These are phyloP conservation scores for Pomatostomus ruficeps DNA, from an alignment of 2,113 vertebrate species.

Conservation along the genomic window DNA sequence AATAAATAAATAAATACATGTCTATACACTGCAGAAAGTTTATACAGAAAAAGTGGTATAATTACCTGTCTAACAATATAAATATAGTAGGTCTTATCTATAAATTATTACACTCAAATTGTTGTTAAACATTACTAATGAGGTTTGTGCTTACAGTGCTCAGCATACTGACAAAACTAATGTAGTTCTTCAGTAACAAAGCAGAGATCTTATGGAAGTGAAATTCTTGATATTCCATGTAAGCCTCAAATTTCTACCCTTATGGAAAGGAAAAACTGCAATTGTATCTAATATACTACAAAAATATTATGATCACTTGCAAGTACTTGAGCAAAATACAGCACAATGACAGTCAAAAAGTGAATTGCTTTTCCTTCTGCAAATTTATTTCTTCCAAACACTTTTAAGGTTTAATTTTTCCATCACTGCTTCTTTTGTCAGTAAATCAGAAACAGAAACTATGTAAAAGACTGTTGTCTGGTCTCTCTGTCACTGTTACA, in stretches of 20 bases:
- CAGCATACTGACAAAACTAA: not conserved
- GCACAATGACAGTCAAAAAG: fast-evolving
- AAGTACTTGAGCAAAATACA: not conserved
- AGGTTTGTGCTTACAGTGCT: not conserved
- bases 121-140: not conserved
- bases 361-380: not conserved
- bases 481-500: not conserved
- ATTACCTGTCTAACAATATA: not conserved
- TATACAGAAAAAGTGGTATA: not conserved
- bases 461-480: not conserved
- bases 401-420: not conserved
- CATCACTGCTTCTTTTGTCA: not conserved
- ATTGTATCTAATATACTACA: not conserved
- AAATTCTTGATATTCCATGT: not conserved
- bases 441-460: not conserved
- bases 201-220: not conserved
- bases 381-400: not conserved
- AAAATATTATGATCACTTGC: not conserved
- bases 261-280: not conserved
- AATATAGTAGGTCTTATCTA: not conserved
- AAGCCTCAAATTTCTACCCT: not conserved
- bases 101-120: not conserved
- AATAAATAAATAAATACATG: not conserved
- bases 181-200: not conserved
- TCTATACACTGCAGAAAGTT: not conserved